phyloP scores from a whole-genome alignment of 2,797 vertebrate genomes.

The Sebastes ruberrimus region DNA sequence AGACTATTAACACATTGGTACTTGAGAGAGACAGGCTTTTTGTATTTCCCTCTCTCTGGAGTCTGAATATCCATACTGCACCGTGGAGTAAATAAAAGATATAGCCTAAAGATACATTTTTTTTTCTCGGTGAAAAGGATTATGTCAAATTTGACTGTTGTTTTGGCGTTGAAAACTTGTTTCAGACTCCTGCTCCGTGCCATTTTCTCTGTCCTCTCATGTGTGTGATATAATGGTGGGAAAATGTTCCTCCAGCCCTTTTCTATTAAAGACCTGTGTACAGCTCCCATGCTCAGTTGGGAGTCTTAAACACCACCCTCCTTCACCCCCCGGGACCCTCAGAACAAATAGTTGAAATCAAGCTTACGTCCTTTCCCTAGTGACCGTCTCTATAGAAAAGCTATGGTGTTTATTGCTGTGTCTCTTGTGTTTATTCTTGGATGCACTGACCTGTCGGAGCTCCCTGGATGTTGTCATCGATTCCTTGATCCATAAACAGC shows the following conservation, averaged over 20 bases:
- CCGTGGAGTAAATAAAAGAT: constrained; percentile 4
- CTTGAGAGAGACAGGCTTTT: not conserved
- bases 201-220: constrained; percentile 44
- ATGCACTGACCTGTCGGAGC: not conserved
- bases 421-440: constrained; percentile 26
- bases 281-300: constrained; percentile 51
- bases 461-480: constrained; percentile 6
- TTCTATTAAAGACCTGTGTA: constrained; percentile 55
- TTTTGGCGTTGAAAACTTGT: constrained; percentile 25
- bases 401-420: constrained; percentile 55
- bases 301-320: constrained; percentile 40
- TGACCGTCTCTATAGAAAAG: constrained; percentile 38
- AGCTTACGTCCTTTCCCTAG: constrained; percentile 43
- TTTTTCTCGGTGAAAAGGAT: not conserved
- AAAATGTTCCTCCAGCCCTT: constrained; percentile 52
- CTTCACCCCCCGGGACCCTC: constrained; percentile 25
- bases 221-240: constrained; percentile 69
- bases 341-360: constrained; percentile 80
- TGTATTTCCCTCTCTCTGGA: not conserved
- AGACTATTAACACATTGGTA: not conserved
- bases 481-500: not conserved
- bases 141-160: not conserved
- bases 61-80: not conserved
- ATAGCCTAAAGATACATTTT: not conserved
- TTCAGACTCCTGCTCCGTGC: constrained; percentile 4